Evolutionary conservation across 2,797 vertebrate genomes (phyloP).

Genomic region (Sebastes flavidus): DNA sequence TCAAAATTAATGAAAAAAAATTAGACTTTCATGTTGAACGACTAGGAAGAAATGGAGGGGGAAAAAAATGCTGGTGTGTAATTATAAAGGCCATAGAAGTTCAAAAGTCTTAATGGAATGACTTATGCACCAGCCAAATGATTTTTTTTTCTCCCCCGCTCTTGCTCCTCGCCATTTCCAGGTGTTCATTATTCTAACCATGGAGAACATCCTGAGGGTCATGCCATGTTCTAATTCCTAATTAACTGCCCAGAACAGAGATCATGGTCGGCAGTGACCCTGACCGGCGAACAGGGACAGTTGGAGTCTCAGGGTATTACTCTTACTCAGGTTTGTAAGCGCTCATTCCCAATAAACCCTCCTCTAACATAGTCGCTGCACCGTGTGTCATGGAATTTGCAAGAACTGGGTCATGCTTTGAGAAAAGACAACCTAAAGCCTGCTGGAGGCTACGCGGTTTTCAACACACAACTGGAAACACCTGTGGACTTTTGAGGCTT

Average conservation of each 20-base stretch:
- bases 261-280: constrained; percentile 62
- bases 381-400: neutral
- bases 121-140: constrained; percentile 44
- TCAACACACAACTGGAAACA: constrained; percentile 43
- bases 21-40: neutral
- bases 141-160: neutral
- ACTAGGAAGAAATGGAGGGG: neutral
- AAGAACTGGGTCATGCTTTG: constrained; percentile 37
- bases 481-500: constrained; percentile 38
- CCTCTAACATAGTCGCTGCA: neutral
- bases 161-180: constrained; percentile 43
- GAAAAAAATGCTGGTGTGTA: constrained; percentile 19
- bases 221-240: constrained; percentile 71
- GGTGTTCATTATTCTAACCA: constrained; percentile 75
- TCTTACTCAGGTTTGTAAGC: constrained; percentile 21
- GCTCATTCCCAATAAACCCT: constrained; percentile 14
- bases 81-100: constrained; percentile 56
- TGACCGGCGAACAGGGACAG: constrained; percentile 36
- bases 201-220: constrained; percentile 66
- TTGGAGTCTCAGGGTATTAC: constrained; percentile 38
- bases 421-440: constrained; percentile 22
- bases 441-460: constrained; percentile 11
- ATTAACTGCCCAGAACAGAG: constrained; percentile 72
- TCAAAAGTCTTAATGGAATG: constrained; percentile 63
- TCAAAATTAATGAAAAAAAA: constrained; percentile 5